Evolutionary conservation across 2,888 invertebrate species (phyloP).

Genomic region (Drosophila subquinaria): DNA sequence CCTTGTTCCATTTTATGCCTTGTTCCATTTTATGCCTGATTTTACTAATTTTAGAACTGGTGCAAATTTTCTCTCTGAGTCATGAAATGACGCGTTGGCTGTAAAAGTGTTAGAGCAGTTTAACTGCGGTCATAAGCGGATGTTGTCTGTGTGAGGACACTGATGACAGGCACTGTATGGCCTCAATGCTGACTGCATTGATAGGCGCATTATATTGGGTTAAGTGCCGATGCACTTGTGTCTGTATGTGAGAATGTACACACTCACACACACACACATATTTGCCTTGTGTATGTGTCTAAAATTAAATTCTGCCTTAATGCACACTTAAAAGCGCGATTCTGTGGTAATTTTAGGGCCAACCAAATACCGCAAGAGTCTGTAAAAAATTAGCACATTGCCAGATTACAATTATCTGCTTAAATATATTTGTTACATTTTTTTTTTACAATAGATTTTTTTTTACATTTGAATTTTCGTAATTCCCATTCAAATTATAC

Average conservation of each 20-base stretch:
- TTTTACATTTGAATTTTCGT: not conserved
- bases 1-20: conserved; percentile 9
- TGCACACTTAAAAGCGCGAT: conserved; percentile 30
- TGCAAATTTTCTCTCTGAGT: conserved; percentile 18
- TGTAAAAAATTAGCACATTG: conserved; percentile 5
- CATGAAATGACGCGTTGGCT: conserved; percentile 41
- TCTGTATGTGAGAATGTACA: not conserved
- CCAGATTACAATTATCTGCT: conserved; percentile 2
- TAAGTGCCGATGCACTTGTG: conserved; percentile 62
- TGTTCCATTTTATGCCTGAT: conserved; percentile 3
- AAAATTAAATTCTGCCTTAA: conserved; percentile 31
- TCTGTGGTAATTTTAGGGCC: conserved; percentile 36
- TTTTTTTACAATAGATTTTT: not conserved
- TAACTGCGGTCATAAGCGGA: conserved; percentile 39
- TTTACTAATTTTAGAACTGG: conserved; percentile 13
- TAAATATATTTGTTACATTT: not conserved
- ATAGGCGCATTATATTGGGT: conserved; percentile 66
- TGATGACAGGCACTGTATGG: not conserved
- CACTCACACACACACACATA: conserved; percentile 1
- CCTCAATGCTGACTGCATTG: conserved; percentile 52
- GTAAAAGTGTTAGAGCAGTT: conserved; percentile 43
- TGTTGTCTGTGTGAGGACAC: not conserved
- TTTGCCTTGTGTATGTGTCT: not conserved
- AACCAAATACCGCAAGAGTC: conserved; percentile 4
- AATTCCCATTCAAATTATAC: not conserved